Base-by-base conservation (phyloP, 1,140 invertebrate genomes). In the Neodiprion virginianus region DNA sequence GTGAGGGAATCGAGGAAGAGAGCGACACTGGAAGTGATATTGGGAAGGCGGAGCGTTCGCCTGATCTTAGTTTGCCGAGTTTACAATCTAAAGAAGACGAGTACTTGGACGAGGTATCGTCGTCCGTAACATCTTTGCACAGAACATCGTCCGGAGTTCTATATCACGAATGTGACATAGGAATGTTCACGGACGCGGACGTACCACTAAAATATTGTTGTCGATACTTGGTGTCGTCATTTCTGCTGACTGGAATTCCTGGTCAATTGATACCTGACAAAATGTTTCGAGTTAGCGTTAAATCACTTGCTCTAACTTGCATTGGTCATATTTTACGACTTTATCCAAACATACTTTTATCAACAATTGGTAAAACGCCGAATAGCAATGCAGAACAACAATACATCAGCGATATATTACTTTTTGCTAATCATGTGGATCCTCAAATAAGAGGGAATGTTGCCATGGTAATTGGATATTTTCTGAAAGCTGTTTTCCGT, bases 391-490 rank as follows among this genome's bases (percentile, higher is more conserved):
- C 84, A 48, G 84, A 88, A 74, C 85, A 86, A 80, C 92, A 93
- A 83, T 87, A 90, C 77, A 90, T 96, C 69, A 89, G 88, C 21
- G 95, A 96, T 84, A 83, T 96, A 48, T 86, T 94, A 47, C 85
- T 94, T 17, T 94, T 93, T 83, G 90, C 91, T 49, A 84, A 90
- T 80, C 95, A 97, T 85, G 85, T 89, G 61, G 96, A 97, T 88
- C 96, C 96, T 0, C 95, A 97, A 82, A 89, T 97, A 23, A 90
- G 95, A 78, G 95, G 96, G 8, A 90, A 93, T 74, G 89, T 93
- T 8, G 91, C 93, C 67, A 86, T 92, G 17, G 84, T 95, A 71
- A 88, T 95, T 72, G 93, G 93, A 4, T 91, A 90, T 78, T 92
- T 95, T 80, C 84, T 97, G 48, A 89, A 90, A 67, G 86, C 93